A percentile compares a stretch with the other conserved stretches of the same genome.
Conservation (phyloP, 1,140 invertebrate species). For the Heterodera schachtii region DNA sequence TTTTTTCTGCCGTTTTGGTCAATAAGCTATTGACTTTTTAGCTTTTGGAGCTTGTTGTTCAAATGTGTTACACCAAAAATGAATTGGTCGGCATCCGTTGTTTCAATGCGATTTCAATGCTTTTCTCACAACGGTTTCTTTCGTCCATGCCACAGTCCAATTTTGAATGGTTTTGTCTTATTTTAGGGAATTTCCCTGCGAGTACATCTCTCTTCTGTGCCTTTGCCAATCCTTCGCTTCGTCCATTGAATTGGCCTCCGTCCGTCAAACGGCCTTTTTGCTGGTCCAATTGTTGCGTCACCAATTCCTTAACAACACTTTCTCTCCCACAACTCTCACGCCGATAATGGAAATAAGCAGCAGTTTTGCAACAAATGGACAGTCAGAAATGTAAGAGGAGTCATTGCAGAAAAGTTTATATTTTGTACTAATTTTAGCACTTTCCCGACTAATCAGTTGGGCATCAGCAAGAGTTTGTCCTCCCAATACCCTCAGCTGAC, state of each 20-base stretch:
- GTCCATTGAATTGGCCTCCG: slow-evolving; percentile 74
- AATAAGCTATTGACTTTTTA: slow-evolving; percentile 5
- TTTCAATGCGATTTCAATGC: slow-evolving; percentile 88
- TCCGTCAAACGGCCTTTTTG: slow-evolving; percentile 81
- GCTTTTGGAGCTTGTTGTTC: slow-evolving; percentile 93
- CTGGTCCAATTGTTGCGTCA: slow-evolving; percentile 90
- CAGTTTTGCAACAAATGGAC: not conserved
- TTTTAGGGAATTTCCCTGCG: slow-evolving; percentile 92
- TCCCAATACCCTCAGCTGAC: slow-evolving; percentile 92
- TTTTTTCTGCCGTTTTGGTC: no score
- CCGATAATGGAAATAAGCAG: slow-evolving; percentile 2
- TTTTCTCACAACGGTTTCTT: slow-evolving; percentile 86
- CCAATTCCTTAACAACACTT: slow-evolving; percentile 80
- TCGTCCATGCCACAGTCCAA: not conserved
- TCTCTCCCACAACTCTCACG: slow-evolving; percentile 35
- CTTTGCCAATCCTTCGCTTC: slow-evolving; percentile 89
- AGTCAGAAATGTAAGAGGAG: not conserved
- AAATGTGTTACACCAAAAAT: slow-evolving; percentile 89
- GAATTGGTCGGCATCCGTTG: slow-evolving; percentile 88
- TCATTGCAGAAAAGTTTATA: not conserved
- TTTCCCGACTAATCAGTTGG: slow-evolving; percentile 76
- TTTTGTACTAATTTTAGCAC: slow-evolving; percentile 27
- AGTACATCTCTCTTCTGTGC: slow-evolving; percentile 95
- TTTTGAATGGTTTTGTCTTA: not conserved
- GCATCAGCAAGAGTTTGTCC: slow-evolving; percentile 84